phyloP scores from a whole-genome alignment of 1,140 invertebrate genomes.

The Trichonephila clavata region DNA sequence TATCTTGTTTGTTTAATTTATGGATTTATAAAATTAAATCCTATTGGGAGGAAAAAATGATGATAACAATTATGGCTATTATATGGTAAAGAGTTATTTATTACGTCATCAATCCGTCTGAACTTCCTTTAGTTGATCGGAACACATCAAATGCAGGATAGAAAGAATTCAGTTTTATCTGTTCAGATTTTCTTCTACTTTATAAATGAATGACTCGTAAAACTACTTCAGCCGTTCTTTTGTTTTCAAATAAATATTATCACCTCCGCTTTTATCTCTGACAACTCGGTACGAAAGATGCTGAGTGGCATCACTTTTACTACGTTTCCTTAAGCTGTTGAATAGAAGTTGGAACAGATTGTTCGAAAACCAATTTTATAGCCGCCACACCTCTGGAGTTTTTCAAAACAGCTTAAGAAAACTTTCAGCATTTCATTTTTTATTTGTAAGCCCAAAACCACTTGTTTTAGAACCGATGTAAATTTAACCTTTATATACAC shows the following conservation, averaged over 20 bases:
- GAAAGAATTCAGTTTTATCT: too few relatives aligned
- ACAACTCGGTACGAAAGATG: background rate
- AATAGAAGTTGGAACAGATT: conserved; percentile 31
- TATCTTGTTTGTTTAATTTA: too few relatives aligned
- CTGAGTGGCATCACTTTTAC: conserved; percentile 12
- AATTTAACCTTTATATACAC: conserved; percentile 65
- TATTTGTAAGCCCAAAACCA: conserved; percentile 40
- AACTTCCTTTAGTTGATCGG: too few relatives aligned
- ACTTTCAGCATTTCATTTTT: conserved; percentile 49
- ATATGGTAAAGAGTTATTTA: too few relatives aligned
- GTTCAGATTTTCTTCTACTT: too few relatives aligned
- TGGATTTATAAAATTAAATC: too few relatives aligned
- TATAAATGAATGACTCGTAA: too few relatives aligned
- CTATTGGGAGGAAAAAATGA: too few relatives aligned
- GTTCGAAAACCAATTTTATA: conserved; percentile 66
- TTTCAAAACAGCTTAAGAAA: conserved; percentile 38
- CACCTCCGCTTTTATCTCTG: background rate
- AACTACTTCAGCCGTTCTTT: background rate
- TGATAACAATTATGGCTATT: too few relatives aligned
- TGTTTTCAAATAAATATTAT: background rate
- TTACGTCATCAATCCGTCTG: too few relatives aligned
- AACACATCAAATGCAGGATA: too few relatives aligned
- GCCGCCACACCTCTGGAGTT: background rate
- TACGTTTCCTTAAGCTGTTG: conserved; percentile 48
- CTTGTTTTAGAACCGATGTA: conserved; percentile 73